A percentile compares a stretch with the other conserved stretches of the same genome.
phyloP scores from a whole-genome alignment of 2,113 vertebrate genomes.

The Hucho hucho region DNA sequence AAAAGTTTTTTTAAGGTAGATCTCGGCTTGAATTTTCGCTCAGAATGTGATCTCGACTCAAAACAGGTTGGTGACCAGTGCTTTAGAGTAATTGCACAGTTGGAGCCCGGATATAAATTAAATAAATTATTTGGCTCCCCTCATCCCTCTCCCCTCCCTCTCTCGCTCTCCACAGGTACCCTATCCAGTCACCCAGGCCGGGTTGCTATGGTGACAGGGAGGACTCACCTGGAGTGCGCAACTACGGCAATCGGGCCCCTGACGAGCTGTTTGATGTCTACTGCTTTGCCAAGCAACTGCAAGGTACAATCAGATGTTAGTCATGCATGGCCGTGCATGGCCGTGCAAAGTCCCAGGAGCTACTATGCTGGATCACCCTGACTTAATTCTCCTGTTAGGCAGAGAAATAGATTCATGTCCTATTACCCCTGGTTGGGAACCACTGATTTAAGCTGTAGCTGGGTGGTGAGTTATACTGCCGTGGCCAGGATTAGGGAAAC shows the following conservation, averaged over 20 bases:
- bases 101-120: constrained; percentile 52
- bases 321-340: constrained; percentile 32
- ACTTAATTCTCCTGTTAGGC: constrained; percentile 19
- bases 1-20: too few species aligned
- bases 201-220: constrained; percentile 95
- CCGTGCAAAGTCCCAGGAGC: constrained; percentile 15
- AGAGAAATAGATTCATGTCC: neutral
- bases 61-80: constrained; percentile 4
- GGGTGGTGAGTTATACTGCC: neutral
- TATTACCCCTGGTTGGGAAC: too few species aligned
- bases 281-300: constrained; percentile 85
- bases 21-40: neutral
- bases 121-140: constrained; percentile 27
- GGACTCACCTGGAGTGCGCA: constrained; percentile 91
- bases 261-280: constrained; percentile 90
- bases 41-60: neutral
- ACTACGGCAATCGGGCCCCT: constrained; percentile 83
- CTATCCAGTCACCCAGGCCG: constrained; percentile 90
- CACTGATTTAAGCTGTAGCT: neutral
- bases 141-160: constrained; percentile 20
- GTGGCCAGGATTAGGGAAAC: too few species aligned
- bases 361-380: constrained; percentile 13
- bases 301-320: constrained; percentile 72
- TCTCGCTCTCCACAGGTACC: constrained; percentile 79
- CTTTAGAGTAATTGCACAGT: constrained; percentile 62